Percentiles rank a stretch among this genome's conserved stretches.
Evolutionary conservation across 2,797 vertebrate genomes (phyloP).

Genomic region (Nasua narica): DNA sequence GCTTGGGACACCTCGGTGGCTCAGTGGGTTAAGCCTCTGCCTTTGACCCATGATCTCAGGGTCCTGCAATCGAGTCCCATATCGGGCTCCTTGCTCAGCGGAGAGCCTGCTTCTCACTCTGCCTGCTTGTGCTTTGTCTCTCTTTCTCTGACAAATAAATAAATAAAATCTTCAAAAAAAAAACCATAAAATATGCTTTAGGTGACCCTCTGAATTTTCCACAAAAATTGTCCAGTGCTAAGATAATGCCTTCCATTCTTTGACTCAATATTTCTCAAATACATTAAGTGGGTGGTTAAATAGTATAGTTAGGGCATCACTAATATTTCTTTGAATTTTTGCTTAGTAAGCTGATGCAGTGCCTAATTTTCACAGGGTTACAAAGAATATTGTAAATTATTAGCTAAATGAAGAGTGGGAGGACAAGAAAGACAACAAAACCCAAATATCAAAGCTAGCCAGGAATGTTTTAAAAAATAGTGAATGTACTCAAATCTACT

Average conservation of each 20-base stretch:
- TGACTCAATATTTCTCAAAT: not conserved
- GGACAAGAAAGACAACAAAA: not conserved
- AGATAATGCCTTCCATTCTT: not conserved
- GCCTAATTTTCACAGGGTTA: not conserved
- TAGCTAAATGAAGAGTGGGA: not conserved
- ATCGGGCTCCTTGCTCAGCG: no score
- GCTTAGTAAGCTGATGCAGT: not conserved
- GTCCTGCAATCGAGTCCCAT: no score
- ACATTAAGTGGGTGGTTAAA: not conserved
- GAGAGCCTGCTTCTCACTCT: no score
- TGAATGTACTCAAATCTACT: not conserved
- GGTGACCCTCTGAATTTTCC: not conserved
- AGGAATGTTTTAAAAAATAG: conserved; percentile 12
- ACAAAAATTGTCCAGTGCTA: not conserved
- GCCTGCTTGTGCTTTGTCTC: no score
- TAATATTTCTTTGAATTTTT: not conserved
- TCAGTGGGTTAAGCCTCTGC: no score
- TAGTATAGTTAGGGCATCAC: not conserved
- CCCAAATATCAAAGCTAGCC: not conserved
- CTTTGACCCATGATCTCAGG: no score
- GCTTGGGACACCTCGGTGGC: no score
- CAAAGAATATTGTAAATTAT: not conserved
- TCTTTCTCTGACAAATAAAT: no score
- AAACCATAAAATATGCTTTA: not conserved
- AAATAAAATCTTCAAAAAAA: no score